phyloP scores from a whole-genome alignment of 1,140 invertebrate genomes.

The Nymphalis io region DNA sequence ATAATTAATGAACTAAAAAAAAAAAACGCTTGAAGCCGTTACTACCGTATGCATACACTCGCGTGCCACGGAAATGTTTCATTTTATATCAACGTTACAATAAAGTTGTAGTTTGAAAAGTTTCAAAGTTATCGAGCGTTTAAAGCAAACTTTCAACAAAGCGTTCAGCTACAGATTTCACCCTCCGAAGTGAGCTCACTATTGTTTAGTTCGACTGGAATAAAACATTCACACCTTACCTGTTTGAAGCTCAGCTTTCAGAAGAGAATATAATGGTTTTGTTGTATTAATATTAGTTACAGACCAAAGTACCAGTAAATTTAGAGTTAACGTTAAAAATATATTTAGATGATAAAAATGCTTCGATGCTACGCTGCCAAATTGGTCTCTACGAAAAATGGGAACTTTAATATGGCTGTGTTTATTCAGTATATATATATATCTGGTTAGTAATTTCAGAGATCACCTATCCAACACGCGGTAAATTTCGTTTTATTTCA shows the following conservation, averaged over 20 bases:
- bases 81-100: slow-evolving; percentile 23
- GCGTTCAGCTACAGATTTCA: slow-evolving; percentile 32
- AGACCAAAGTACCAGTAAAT: too few species aligned
- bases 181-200: slow-evolving; percentile 28
- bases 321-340: too few species aligned
- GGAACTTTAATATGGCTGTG: too few species aligned
- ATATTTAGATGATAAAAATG: too few species aligned
- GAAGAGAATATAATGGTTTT: too few species aligned
- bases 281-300: too few species aligned
- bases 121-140: slow-evolving; percentile 28
- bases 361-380: too few species aligned
- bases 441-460: too few species aligned
- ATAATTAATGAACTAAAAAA: not conserved
- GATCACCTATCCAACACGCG: too few species aligned
- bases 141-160: slow-evolving; percentile 31
- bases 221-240: not conserved
- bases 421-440: too few species aligned
- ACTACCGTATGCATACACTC: not conserved
- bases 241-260: not conserved
- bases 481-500: too few species aligned
- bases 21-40: not conserved
- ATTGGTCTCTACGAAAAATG: too few species aligned
- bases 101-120: slow-evolving; percentile 21
- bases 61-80: slow-evolving; percentile 8
- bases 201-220: slow-evolving; percentile 18